These are phyloP conservation scores for Chloromyia formosa DNA, from an alignment of 2,888 invertebrate species.

Conservation along the genomic window DNA sequence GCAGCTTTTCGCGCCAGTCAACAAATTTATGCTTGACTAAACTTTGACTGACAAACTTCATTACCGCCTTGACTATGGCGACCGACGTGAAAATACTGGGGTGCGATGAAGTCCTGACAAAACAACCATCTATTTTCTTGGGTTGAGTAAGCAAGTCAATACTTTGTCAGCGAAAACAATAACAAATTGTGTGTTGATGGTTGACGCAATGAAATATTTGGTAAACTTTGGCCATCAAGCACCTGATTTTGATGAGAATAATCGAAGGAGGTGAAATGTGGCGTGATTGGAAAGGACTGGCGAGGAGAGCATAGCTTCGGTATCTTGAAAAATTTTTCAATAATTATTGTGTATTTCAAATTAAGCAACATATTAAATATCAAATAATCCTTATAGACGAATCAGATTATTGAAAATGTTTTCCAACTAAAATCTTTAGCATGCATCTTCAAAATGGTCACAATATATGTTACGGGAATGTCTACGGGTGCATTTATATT, in stretches of 20 bases:
- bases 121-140: background rate
- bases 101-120: no score
- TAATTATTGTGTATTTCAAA: background rate
- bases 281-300: no score
- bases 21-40: constrained; percentile 28
- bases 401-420: no score
- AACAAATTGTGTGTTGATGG: constrained; percentile 36
- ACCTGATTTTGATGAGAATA: background rate
- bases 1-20: background rate
- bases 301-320: no score
- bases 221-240: background rate
- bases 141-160: constrained; percentile 8
- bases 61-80: background rate
- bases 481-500: no score
- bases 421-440: no score
- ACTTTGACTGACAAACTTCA: constrained; percentile 28
- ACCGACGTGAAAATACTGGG: background rate
- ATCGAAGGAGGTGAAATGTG: background rate
- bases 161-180: background rate
- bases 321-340: no score
- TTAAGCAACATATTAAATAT: constrained; percentile 16
- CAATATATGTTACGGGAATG: no score
- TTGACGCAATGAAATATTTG: background rate
- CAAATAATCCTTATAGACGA: no score
- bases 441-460: no score